A percentile compares a stretch with the other conserved stretches of the same genome.
Conservation (phyloP, 2,797 vertebrate species). For the Austrolebias charrua region DNA sequence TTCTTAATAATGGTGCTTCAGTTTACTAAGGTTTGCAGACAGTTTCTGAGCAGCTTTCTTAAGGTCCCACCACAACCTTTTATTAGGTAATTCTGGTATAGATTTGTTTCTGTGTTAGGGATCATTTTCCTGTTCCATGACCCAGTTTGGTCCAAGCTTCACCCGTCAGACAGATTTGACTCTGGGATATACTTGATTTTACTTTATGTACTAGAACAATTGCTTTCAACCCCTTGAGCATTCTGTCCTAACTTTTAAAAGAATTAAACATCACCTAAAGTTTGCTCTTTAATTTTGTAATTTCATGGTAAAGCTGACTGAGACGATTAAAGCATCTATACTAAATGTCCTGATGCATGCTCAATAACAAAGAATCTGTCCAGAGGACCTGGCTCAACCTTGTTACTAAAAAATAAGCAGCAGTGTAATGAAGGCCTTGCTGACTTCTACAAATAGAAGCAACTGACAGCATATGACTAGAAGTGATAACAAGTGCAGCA, state of each 20-base stretch:
- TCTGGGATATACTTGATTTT: background rate
- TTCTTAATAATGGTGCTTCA: no score
- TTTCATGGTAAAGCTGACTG: background rate
- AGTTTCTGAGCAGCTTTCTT: no score
- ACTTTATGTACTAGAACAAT: background rate
- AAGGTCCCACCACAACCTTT: no score
- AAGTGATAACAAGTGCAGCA: background rate
- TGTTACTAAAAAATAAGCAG: background rate
- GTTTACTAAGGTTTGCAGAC: no score
- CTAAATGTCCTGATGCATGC: no score
- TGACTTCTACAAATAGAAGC: constrained; percentile 2
- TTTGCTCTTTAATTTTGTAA: background rate
- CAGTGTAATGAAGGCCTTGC: background rate
- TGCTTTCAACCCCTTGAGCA: background rate
- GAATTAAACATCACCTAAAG: background rate
- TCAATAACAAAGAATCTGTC: no score
- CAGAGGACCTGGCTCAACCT: no score
- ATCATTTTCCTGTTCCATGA: no score
- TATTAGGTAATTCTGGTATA: no score
- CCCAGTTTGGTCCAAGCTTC: no score
- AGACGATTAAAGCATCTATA: background rate
- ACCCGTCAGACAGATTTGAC: no score
- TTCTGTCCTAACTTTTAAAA: background rate
- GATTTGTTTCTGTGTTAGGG: no score
- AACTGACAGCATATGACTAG: background rate